These are phyloP conservation scores for Xerus inauris DNA, from an alignment of 2,113 vertebrate genomes.

Conservation along the genomic window DNA sequence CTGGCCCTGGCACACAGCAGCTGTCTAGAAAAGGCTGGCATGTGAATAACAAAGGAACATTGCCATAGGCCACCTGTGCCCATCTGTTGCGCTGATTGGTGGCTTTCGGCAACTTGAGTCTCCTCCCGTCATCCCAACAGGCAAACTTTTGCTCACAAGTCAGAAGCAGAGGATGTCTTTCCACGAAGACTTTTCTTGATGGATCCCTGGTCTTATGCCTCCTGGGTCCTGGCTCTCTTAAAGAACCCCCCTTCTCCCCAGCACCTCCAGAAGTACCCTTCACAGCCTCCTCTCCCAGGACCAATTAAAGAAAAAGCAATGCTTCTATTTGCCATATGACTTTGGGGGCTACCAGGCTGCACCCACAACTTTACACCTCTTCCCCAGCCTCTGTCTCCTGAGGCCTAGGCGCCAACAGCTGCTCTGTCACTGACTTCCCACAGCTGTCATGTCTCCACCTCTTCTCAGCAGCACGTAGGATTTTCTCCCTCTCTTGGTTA, in stretches of 20 bases:
- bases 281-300: neutral
- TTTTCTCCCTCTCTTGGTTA: neutral
- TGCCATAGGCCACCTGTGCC: conserved; percentile 56
- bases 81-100: conserved; percentile 72
- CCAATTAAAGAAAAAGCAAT: neutral
- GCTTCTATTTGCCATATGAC: neutral
- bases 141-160: conserved; percentile 31
- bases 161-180: neutral
- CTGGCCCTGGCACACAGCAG: conserved; percentile 40
- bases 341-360: neutral
- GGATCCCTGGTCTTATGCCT: neutral
- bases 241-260: neutral
- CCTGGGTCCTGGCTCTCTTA: neutral
- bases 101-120: conserved; percentile 36
- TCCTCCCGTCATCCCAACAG: neutral
- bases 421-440: neutral
- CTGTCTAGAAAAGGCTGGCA: conserved; percentile 64
- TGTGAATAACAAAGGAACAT: conserved; percentile 61
- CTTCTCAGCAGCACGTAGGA: neutral
- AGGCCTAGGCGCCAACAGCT: neutral
- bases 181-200: neutral
- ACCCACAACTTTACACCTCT: neutral
- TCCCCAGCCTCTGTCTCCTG: neutral
- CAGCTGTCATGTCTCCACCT: neutral
- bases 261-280: neutral